phyloP scores from a whole-genome alignment of 1,140 invertebrate genomes.

The Magallana angulata region DNA sequence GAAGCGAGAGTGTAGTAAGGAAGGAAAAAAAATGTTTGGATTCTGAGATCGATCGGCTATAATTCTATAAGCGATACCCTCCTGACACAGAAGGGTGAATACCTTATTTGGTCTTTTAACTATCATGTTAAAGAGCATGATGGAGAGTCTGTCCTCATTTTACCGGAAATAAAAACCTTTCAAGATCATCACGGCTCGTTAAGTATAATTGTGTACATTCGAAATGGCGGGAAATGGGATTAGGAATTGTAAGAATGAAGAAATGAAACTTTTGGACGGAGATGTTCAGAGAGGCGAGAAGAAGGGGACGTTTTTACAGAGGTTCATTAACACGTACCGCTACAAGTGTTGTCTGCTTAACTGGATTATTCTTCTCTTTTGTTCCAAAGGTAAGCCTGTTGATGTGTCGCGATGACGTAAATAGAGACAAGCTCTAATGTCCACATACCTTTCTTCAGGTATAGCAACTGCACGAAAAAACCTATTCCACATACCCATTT shows the following conservation, averaged over 20 bases:
- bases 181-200: neutral
- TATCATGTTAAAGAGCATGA: neutral
- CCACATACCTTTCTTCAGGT: no score
- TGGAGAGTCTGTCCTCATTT: neutral
- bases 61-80: neutral
- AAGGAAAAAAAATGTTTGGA: constrained; percentile 4
- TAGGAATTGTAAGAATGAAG: neutral
- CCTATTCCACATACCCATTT: no score
- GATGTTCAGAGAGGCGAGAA: neutral
- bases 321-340: constrained; percentile 28
- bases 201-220: neutral
- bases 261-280: constrained; percentile 14
- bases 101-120: neutral
- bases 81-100: neutral
- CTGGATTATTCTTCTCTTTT: constrained; percentile 45
- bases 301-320: neutral
- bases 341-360: constrained; percentile 41
- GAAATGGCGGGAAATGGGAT: constrained; percentile 10
- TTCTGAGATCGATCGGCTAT: constrained; percentile 18
- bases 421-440: no score
- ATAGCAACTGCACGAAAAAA: no score
- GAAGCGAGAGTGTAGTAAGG: neutral
- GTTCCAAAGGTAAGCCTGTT: constrained; percentile 43
- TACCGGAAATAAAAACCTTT: neutral
- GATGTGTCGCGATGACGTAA: neutral